Evolutionary conservation across 2,113 vertebrate species (phyloP).

Genomic region (Brienomyrus brachyistius): DNA sequence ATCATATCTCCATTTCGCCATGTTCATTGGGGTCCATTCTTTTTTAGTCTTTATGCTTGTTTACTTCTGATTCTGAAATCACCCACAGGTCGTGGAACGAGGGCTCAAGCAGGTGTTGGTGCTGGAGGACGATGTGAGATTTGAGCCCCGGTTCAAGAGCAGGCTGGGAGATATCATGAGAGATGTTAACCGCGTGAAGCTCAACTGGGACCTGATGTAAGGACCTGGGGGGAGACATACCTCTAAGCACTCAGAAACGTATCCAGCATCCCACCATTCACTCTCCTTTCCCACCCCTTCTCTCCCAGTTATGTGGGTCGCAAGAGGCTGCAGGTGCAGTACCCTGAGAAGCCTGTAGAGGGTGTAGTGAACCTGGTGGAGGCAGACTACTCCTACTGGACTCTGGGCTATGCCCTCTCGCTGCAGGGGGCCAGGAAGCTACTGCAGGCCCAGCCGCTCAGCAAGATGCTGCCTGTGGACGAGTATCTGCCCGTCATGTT

Average conservation of each 20-base stretch:
- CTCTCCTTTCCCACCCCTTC: not conserved
- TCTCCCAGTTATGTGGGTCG: slow-evolving; percentile 73
- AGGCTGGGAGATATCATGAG: slow-evolving; percentile 69
- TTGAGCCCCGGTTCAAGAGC: slow-evolving; percentile 74
- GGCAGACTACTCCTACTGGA: slow-evolving; percentile 86
- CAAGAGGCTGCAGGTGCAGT: slow-evolving; percentile 78
- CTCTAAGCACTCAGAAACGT: not conserved
- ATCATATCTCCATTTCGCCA: not conserved
- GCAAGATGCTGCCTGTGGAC: slow-evolving; percentile 84
- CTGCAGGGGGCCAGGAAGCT: slow-evolving; percentile 76
- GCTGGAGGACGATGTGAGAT: slow-evolving; percentile 81
- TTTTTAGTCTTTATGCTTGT: not conserved
- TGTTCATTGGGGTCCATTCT: not conserved
- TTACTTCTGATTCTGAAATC: not conserved
- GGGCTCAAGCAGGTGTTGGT: slow-evolving; percentile 67
- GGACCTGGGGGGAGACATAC: slow-evolving; percentile 32
- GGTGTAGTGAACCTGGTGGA: slow-evolving; percentile 76
- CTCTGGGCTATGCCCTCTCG: slow-evolving; percentile 73
- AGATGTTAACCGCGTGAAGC: slow-evolving; percentile 55
- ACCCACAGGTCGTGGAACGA: slow-evolving; percentile 61
- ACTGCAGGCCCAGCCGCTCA: slow-evolving; percentile 66
- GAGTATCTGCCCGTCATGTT: slow-evolving; percentile 85
- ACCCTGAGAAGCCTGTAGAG: slow-evolving; percentile 69
- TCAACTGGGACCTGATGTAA: slow-evolving; percentile 87
- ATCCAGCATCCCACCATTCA: not conserved